Percentiles rank a stretch among this genome's conserved stretches.
phyloP scores from a whole-genome alignment of 30 jellyfish, hydroid and myxozoan genomes.

The Hydractinia echinata region DNA sequence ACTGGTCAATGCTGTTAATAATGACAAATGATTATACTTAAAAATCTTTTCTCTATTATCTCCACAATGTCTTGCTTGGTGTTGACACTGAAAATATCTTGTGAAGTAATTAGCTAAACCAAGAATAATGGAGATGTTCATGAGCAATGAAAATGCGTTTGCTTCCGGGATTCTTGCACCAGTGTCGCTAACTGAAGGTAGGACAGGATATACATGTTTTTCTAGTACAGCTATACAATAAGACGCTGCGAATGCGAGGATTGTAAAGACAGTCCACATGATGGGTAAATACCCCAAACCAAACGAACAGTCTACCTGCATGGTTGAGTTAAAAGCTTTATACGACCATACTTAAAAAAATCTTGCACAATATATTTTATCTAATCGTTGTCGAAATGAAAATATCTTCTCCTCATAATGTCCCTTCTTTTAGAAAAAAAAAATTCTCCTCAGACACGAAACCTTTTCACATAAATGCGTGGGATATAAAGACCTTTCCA shows the following conservation, averaged over 20 bases:
- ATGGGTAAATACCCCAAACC: conserved; percentile 83
- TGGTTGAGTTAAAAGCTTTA: neutral
- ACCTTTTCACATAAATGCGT: too few relatives aligned
- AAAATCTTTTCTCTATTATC: conserved; percentile 48
- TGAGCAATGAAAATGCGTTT: conserved; percentile 47
- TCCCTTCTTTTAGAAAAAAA: too few relatives aligned
- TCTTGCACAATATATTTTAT: too few relatives aligned
- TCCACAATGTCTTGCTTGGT: conserved; percentile 60
- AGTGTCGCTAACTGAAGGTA: conserved; percentile 82
- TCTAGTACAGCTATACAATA: conserved; percentile 57
- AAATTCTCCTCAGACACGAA: too few relatives aligned
- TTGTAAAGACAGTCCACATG: conserved; percentile 57
- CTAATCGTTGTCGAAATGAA: too few relatives aligned
- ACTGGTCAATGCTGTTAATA: conserved; percentile 48
- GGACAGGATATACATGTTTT: conserved; percentile 67
- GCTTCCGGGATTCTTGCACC: conserved; percentile 81
- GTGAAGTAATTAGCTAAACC: conserved; percentile 47
- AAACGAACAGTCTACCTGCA: conserved; percentile 36
- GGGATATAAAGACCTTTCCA: too few relatives aligned
- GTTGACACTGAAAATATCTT: conserved; percentile 73
- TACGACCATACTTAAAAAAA: too few relatives aligned
- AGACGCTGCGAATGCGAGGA: conserved; percentile 45
- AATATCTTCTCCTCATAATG: too few relatives aligned
- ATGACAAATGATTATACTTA: conserved; percentile 49
- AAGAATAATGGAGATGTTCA: conserved; percentile 60